Evolutionary conservation across 2,797 vertebrate genomes (phyloP).

Genomic region (Taeniopygia guttata): DNA sequence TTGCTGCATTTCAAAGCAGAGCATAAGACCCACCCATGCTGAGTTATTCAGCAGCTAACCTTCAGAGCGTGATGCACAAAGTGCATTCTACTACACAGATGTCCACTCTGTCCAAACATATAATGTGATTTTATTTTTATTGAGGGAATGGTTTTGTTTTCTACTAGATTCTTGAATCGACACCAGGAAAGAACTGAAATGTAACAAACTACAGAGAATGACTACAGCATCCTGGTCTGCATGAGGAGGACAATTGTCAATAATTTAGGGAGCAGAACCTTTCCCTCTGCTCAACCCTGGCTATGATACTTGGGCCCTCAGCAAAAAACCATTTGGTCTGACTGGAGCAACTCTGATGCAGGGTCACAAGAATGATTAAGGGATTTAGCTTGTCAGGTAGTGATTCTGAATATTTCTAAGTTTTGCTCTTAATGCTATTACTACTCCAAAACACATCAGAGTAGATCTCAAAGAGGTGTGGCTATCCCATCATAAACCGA

Average conservation of each 20-base stretch:
- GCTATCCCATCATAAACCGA: background rate
- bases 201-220: background rate
- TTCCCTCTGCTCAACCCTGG: background rate
- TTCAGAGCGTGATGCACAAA: background rate
- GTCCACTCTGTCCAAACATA: background rate
- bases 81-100: background rate
- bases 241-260: background rate
- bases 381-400: background rate
- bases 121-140: background rate
- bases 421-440: background rate
- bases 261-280: background rate
- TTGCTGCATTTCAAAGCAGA: background rate
- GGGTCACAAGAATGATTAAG: background rate
- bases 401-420: background rate
- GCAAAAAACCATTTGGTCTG: accelerated
- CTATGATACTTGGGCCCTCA: background rate
- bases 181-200: background rate
- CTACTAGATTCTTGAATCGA: background rate
- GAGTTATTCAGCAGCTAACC: background rate
- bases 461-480: background rate
- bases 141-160: background rate
- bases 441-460: background rate
- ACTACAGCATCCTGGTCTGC: background rate
- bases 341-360: background rate
- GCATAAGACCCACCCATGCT: background rate